These are phyloP conservation scores for Bombus confusus DNA, from an alignment of 1,140 invertebrate species.

Conservation along the genomic window DNA sequence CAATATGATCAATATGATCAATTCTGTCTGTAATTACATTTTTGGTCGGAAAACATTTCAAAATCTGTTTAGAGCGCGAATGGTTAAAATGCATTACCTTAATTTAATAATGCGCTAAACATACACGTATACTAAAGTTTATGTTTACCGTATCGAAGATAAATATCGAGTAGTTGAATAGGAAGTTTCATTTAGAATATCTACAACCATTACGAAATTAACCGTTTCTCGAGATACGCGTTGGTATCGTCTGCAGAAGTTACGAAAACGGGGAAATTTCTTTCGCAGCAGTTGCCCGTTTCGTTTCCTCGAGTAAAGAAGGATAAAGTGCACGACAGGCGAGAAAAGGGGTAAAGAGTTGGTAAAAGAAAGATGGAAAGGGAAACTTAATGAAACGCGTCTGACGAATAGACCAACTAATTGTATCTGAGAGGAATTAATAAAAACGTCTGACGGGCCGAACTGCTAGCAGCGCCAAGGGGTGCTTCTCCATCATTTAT, in stretches of 20 bases:
- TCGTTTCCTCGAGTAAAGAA: conserved; percentile 42
- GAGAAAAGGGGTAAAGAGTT: conserved; percentile 67
- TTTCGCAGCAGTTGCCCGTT: conserved; percentile 6
- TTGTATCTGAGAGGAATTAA: conserved; percentile 83
- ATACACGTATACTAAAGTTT: background rate
- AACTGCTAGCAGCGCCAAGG: conserved; percentile 62
- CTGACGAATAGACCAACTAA: conserved; percentile 83
- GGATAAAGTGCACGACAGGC: conserved; percentile 58
- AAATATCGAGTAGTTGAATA: background rate
- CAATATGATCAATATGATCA: too few relatives aligned
- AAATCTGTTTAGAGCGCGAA: background rate
- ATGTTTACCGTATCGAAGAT: background rate
- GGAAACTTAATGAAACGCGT: conserved; percentile 82
- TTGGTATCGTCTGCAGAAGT: conserved; percentile 16
- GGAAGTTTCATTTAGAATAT: background rate
- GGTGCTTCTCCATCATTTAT: conserved; percentile 79
- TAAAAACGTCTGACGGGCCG: conserved; percentile 77
- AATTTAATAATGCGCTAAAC: too few relatives aligned
- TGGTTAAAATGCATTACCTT: background rate
- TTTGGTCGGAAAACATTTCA: too few relatives aligned
- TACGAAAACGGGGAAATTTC: background rate
- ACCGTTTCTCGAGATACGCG: background rate
- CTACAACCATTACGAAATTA: conserved; percentile 10
- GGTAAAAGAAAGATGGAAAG: conserved; percentile 72
- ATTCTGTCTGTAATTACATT: too few relatives aligned